A percentile compares a stretch with the other conserved stretches of the same genome.
These are phyloP conservation scores for Podargus strigoides DNA, from an alignment of 2,797 vertebrate genomes.

Conservation along the genomic window DNA sequence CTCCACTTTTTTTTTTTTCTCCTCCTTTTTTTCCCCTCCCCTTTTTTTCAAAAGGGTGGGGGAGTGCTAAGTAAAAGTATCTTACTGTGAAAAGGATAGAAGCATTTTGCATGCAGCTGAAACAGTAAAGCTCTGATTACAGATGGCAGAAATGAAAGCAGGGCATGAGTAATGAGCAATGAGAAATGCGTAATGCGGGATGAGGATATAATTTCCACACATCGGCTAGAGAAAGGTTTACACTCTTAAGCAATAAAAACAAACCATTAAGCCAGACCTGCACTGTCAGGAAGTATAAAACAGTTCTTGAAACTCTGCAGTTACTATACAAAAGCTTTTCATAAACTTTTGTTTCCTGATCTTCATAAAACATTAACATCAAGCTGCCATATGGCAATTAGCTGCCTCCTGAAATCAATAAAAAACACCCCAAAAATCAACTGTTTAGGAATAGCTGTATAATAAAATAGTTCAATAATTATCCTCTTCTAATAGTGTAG, in stretches of 20 bases:
- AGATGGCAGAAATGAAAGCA: slow-evolving; percentile 70
- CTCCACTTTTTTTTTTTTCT: not conserved
- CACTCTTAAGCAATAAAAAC: slow-evolving; percentile 93
- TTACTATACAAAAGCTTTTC: slow-evolving; percentile 78
- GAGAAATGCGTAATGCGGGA: slow-evolving; percentile 79
- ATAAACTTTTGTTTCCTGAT: slow-evolving; percentile 85
- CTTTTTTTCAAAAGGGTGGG: not conserved
- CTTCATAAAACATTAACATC: slow-evolving; percentile 88
- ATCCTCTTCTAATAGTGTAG: slow-evolving; percentile 74
- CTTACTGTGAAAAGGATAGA: slow-evolving; percentile 49
- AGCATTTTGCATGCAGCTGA: slow-evolving; percentile 61
- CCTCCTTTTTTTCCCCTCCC: accelerated
- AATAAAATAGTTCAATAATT: slow-evolving; percentile 76
- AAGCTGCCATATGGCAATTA: slow-evolving; percentile 82
- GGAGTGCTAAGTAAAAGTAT: slow-evolving; percentile 6
- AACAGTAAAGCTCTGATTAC: slow-evolving; percentile 70
- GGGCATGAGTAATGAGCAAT: slow-evolving; percentile 79
- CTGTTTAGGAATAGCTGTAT: slow-evolving; percentile 72
- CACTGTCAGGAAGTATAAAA: slow-evolving; percentile 88
- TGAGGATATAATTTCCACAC: slow-evolving; percentile 91
- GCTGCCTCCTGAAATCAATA: slow-evolving; percentile 87
- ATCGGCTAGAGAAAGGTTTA: slow-evolving; percentile 91
- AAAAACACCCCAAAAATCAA: slow-evolving; percentile 68
- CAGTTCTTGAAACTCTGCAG: slow-evolving; percentile 82
- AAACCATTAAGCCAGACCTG: slow-evolving; percentile 90